Percentiles rank a stretch among this genome's conserved stretches.
These are phyloP conservation scores for Odontamblyopus rebecca DNA, from an alignment of 2,797 vertebrate genomes.

Conservation along the genomic window DNA sequence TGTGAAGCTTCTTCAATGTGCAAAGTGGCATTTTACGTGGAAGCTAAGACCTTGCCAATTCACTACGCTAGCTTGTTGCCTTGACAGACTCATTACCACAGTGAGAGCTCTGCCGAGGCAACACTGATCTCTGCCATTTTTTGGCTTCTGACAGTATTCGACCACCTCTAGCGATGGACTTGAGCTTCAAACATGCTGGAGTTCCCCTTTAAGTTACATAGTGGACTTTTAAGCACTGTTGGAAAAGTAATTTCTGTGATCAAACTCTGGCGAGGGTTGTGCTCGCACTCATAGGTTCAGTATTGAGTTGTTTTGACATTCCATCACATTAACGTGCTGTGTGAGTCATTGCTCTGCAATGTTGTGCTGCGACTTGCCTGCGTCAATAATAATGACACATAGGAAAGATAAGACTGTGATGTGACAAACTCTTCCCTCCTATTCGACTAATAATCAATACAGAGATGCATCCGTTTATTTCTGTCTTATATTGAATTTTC, in stretches of 20 bases:
- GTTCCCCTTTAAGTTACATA: too few relatives aligned
- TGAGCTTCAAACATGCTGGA: too few relatives aligned
- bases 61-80: too few relatives aligned
- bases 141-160: too few relatives aligned
- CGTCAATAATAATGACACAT: conserved; percentile 2
- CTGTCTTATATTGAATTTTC: not conserved
- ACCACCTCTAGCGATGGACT: too few relatives aligned
- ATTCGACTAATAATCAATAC: conserved; percentile 21
- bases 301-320: not conserved
- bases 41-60: too few relatives aligned
- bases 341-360: not conserved
- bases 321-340: conserved; percentile 3
- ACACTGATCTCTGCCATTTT: too few relatives aligned
- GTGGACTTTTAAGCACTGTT: not conserved
- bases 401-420: not conserved
- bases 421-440: conserved; percentile 6
- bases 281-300: not conserved
- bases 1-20: too few relatives aligned
- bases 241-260: not conserved
- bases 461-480: not conserved
- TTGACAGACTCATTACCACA: too few relatives aligned
- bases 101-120: too few relatives aligned
- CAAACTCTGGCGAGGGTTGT: not conserved
- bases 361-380: not conserved
- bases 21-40: too few relatives aligned